Evolutionary conservation across 2,113 vertebrate genomes (phyloP).

Genomic region (Ameiurus melas): DNA sequence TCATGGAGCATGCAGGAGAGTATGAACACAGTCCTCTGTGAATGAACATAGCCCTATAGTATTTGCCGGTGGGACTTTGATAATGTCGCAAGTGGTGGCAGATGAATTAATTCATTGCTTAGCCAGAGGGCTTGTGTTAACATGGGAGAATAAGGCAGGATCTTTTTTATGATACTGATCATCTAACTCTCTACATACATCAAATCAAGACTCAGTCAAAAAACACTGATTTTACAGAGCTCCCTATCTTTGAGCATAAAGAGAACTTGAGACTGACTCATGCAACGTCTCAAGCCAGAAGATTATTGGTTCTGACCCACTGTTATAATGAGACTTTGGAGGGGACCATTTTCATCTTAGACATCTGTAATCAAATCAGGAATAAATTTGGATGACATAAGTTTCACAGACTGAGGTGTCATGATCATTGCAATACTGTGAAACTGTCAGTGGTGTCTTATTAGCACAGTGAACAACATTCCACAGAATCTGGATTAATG

Average conservation of each 20-base stretch:
- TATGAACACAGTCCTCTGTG: conserved; percentile 27
- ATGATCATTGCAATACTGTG: neutral
- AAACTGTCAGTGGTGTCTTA: too few species aligned
- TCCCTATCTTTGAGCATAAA: neutral
- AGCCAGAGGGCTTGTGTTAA: conserved; percentile 2
- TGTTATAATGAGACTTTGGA: neutral
- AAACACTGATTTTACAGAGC: neutral
- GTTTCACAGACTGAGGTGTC: neutral
- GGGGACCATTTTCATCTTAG: neutral
- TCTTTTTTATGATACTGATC: neutral
- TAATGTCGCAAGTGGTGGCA: conserved; percentile 28
- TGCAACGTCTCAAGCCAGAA: neutral
- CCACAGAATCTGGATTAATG: neutral
- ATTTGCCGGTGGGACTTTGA: conserved; percentile 36
- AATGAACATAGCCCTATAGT: conserved; percentile 34
- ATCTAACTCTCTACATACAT: neutral
- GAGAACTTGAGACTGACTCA: neutral
- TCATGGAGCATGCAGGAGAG: conserved; percentile 27
- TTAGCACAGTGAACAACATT: too few species aligned
- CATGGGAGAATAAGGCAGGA: neutral
- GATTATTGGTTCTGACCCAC: neutral
- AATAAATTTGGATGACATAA: neutral
- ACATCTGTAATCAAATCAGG: neutral
- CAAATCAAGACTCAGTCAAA: neutral
- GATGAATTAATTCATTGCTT: conserved; percentile 17